These are phyloP conservation scores for Enteromius viviparus DNA, from an alignment of 2,797 vertebrate genomes.

Conservation along the genomic window DNA sequence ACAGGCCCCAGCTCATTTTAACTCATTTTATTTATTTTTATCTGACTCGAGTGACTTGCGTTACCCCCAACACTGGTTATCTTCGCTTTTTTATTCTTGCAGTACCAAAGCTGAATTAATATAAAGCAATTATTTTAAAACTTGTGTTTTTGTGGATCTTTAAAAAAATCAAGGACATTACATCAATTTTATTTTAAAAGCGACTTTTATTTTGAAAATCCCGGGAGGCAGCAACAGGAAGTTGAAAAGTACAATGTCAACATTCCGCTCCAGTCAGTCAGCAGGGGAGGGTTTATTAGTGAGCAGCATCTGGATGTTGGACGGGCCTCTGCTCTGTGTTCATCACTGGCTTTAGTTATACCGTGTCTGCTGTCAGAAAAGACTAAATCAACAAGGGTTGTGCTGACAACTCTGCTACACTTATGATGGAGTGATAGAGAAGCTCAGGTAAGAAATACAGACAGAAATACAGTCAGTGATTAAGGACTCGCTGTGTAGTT, in stretches of 20 bases:
- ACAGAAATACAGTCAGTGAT: neutral
- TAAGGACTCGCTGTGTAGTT: neutral
- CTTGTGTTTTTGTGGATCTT: no score
- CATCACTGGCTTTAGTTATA: neutral
- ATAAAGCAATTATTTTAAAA: no score
- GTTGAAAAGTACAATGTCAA: slow-evolving; percentile 8
- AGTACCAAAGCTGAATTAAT: no score
- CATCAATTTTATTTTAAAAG: neutral
- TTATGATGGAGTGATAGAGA: neutral
- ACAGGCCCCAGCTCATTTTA: no score
- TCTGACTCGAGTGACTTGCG: no score
- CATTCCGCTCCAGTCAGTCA: neutral
- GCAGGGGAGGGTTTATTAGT: slow-evolving; percentile 31
- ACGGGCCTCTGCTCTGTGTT: neutral
- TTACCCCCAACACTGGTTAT: no score
- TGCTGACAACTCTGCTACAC: neutral
- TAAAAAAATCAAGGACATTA: no score
- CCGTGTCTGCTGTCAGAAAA: neutral
- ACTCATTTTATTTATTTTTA: no score
- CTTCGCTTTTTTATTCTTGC: no score
- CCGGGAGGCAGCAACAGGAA: slow-evolving; percentile 2
- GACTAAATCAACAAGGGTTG: neutral
- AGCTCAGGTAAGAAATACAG: slow-evolving; percentile 19
- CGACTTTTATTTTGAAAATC: slow-evolving; percentile 51
- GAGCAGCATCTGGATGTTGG: slow-evolving; percentile 37